These are phyloP conservation scores for Pangasius djambal DNA, from an alignment of 2,797 vertebrate genomes.

Conservation along the genomic window DNA sequence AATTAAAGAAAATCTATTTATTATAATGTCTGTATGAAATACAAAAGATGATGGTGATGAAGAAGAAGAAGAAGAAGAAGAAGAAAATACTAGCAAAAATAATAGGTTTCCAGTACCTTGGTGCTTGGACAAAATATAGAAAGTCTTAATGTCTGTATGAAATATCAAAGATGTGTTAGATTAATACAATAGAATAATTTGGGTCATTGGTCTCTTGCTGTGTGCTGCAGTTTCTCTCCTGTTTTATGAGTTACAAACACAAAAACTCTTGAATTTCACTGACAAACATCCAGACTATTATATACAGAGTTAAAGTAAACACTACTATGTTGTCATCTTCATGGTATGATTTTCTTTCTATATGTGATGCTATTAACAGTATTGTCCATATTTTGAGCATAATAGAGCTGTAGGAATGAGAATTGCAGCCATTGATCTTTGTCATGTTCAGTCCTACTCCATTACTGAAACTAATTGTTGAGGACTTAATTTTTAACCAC, in stretches of 20 bases:
- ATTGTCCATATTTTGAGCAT: conserved; percentile 29
- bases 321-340: neutral
- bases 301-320: neutral
- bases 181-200: neutral
- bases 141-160: neutral
- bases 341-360: conserved; percentile 18
- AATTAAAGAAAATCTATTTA: neutral
- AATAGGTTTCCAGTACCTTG: neutral
- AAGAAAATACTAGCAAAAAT: neutral
- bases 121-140: neutral
- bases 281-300: neutral
- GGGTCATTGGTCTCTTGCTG: neutral
- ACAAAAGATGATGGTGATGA: neutral
- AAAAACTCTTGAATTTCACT: neutral
- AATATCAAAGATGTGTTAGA: neutral
- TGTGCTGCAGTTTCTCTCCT: neutral
- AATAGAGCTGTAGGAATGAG: conserved; percentile 41
- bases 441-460: conserved; percentile 35
- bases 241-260: neutral
- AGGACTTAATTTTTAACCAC: conserved; percentile 44
- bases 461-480: conserved; percentile 46
- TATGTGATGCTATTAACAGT: conserved; percentile 20
- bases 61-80: no score
- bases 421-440: conserved; percentile 40
- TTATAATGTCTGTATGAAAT: neutral